Base-by-base conservation (phyloP, 2,888 invertebrate genomes). In the Linyphia triangularis region DNA sequence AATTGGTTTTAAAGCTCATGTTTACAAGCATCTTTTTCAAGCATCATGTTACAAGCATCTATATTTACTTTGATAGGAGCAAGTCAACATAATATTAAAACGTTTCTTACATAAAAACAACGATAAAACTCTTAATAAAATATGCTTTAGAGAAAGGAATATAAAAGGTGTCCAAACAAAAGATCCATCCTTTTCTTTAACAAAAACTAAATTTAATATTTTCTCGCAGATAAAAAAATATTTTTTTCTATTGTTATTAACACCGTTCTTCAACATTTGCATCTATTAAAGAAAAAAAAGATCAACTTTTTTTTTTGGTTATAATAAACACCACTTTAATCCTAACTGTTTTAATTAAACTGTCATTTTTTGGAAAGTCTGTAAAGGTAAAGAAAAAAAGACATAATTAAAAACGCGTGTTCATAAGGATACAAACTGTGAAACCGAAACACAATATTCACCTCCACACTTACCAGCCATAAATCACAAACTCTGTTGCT, bases 301-400 rank as follows among this genome's bases (percentile, higher is more conserved):
- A 61, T 1, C n/a, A n/a, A n/a, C n/a, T n/a, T n/a, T 24, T 24
- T 22, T 57, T 57, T 61, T 24, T 5, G 16, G 1, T 7, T n/a
- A 57, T 57, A n/a, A n/a, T 24, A 22, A 22, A 61, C 10, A 19
- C 19, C 19, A 26, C 57, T 73, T 79, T 67, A 67, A 51, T 67
- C 43, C 77, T 51, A 51, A 43, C 79, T 30, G 43, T 79, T 77
- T 79, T 79, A 79, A 79, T 79, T 79, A 79, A 79, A 79, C 79
- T 79, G 79, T 79, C 67, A 79, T 24, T 67, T 24, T 51, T 22
- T n/a, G 13, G 13, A n/a, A 16, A 57, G 7, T 26, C 37, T 75
- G 22, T 28, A 70, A 40, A 24, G 19, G 30, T 33, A 5, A 1
- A 26, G 4, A 40, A 13, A 37, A 26, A 61, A 26, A 40, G 28